Percentiles rank a stretch among this genome's conserved stretches.
Conservation (phyloP, 2,797 vertebrate genomes). For the Potorous gilbertii region DNA sequence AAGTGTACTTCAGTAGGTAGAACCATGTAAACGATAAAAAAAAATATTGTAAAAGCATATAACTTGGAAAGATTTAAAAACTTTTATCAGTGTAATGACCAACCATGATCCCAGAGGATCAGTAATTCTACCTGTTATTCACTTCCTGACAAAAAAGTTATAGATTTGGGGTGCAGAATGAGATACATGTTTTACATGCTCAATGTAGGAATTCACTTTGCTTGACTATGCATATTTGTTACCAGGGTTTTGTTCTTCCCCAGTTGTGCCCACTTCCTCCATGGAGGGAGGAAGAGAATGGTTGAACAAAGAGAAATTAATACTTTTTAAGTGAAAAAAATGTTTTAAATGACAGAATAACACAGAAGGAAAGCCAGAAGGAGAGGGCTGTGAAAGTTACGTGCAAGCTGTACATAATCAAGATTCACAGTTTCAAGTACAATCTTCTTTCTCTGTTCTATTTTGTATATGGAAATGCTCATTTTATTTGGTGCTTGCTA, state of each 20-base stretch:
- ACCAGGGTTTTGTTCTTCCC: background rate
- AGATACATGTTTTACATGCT: background rate
- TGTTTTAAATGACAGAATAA: background rate
- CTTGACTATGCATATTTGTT: background rate
- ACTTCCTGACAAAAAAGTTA: background rate
- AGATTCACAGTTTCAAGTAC: background rate
- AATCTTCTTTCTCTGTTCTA: background rate
- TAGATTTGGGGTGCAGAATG: background rate
- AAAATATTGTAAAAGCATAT: background rate
- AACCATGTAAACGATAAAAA: background rate
- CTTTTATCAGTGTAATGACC: background rate
- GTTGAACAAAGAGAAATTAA: background rate
- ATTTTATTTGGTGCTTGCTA: background rate
- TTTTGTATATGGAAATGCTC: background rate
- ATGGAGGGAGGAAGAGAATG: background rate
- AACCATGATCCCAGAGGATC: background rate
- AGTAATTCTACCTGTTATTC: background rate
- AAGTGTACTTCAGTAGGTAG: background rate
- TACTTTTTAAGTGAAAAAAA: background rate
- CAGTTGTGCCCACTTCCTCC: background rate
- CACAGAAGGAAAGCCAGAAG: background rate
- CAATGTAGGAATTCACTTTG: background rate
- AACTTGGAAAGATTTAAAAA: background rate
- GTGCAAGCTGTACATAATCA: background rate
- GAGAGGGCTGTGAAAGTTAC: background rate